These are phyloP conservation scores for Formica aserva DNA, from an alignment of 2,888 invertebrate species.

Conservation along the genomic window DNA sequence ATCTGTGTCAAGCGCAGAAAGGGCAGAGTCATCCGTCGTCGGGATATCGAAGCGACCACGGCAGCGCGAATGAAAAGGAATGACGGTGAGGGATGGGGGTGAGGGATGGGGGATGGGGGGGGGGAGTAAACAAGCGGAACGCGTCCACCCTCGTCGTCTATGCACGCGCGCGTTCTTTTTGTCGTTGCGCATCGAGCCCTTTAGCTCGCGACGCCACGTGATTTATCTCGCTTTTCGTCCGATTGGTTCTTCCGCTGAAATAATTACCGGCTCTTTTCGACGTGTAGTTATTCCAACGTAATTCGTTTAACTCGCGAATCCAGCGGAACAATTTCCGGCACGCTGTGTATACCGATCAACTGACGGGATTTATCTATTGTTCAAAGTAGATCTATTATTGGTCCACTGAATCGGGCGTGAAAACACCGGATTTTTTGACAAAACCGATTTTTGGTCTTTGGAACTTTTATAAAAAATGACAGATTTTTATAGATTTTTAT, in stretches of 20 bases:
- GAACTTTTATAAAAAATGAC: neutral
- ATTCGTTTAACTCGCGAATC: conserved; percentile 45
- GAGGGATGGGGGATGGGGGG: neutral
- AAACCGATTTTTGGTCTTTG: neutral
- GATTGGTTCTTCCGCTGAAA: conserved; percentile 54
- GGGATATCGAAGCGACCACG: conserved; percentile 68
- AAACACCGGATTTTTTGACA: conserved; percentile 7
- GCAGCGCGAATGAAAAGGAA: conserved; percentile 68
- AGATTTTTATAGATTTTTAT: neutral
- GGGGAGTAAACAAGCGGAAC: conserved; percentile 65
- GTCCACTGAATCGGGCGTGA: neutral
- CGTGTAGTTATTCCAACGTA: conserved; percentile 29
- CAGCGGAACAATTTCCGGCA: conserved; percentile 19
- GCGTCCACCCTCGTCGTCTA: conserved; percentile 13
- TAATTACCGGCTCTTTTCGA: conserved; percentile 47
- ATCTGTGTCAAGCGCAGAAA: conserved; percentile 81
- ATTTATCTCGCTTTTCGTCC: conserved; percentile 52
- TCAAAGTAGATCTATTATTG: conserved; percentile 38
- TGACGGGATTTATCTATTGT: conserved; percentile 39
- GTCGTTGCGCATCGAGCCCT: conserved; percentile 26
- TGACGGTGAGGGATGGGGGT: neutral
- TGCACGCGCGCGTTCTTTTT: conserved; percentile 27
- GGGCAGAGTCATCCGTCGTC: conserved; percentile 69
- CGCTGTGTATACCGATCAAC: conserved; percentile 7
- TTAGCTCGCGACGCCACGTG: conserved; percentile 41